phyloP scores from a whole-genome alignment of 2,113 vertebrate genomes.

The Thymallus thymallus region DNA sequence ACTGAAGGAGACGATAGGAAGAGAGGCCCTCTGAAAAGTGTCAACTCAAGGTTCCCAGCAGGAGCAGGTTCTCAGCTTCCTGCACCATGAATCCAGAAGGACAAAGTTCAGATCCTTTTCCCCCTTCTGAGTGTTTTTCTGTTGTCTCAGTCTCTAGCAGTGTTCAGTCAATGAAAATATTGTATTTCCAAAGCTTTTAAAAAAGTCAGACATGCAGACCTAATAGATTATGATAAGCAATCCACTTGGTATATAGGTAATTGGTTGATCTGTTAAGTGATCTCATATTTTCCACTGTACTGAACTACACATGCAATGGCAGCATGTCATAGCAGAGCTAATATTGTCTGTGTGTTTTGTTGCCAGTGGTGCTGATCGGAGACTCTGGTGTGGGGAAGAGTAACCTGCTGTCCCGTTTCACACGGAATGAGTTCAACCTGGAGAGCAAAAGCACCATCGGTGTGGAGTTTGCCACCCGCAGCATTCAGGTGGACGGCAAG shows the following conservation, averaged over 20 bases:
- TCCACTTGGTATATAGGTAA: background rate
- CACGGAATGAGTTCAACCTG: conserved; percentile 93
- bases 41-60: conserved; percentile 56
- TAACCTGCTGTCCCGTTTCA: conserved; percentile 91
- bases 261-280: background rate
- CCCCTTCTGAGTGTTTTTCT: background rate
- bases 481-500: conserved; percentile 89
- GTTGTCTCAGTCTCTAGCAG: no score
- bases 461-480: conserved; percentile 87
- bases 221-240: background rate
- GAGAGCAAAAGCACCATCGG: conserved; percentile 93
- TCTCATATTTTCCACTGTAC: background rate
- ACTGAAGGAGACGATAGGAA: conserved; percentile 26
- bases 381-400: conserved; percentile 94
- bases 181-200: no score
- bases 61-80: conserved; percentile 42
- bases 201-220: no score
- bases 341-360: conserved; percentile 33
- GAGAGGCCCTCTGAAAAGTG: conserved; percentile 49
- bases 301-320: background rate
- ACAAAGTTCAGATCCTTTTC: conserved; percentile 31
- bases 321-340: conserved; percentile 59
- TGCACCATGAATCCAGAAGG: conserved; percentile 36
- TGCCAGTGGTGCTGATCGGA: conserved; percentile 88
- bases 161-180: no score